These are phyloP conservation scores for Acrossocheilus fasciatus DNA, from an alignment of 2,797 vertebrate genomes.

Conservation along the genomic window DNA sequence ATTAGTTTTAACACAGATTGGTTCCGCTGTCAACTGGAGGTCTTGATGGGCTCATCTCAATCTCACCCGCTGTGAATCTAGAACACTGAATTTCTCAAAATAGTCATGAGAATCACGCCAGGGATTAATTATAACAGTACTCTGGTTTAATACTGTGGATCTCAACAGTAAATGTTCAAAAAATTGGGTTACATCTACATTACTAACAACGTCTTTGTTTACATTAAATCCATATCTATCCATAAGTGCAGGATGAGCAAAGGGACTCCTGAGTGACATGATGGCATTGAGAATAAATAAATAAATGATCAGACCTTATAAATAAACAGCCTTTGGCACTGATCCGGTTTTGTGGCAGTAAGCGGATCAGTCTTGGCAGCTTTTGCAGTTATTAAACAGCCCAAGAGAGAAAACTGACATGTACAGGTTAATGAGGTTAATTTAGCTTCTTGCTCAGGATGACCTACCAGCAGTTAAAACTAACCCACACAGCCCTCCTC, in stretches of 20 bases:
- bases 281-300: background rate
- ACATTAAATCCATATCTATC: background rate
- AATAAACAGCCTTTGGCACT: background rate
- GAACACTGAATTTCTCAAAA: background rate
- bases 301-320: background rate
- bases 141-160: background rate
- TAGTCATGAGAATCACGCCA: background rate
- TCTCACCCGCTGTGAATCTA: background rate
- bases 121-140: background rate
- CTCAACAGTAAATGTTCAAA: background rate
- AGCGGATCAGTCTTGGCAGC: background rate
- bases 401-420: background rate
- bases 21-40: constrained; percentile 1
- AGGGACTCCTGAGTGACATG: background rate
- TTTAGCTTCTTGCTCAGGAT: background rate
- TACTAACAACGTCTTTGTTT: background rate
- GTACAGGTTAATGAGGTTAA: background rate
- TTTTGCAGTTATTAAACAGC: background rate
- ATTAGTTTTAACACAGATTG: background rate
- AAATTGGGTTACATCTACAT: background rate
- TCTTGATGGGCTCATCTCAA: background rate
- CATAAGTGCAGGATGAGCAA: background rate
- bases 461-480: background rate
- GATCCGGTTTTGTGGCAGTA: background rate
- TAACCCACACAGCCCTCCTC: background rate